Evolutionary conservation across 2,888 invertebrate genomes (phyloP).

Genomic region (Sacculina carcini): DNA sequence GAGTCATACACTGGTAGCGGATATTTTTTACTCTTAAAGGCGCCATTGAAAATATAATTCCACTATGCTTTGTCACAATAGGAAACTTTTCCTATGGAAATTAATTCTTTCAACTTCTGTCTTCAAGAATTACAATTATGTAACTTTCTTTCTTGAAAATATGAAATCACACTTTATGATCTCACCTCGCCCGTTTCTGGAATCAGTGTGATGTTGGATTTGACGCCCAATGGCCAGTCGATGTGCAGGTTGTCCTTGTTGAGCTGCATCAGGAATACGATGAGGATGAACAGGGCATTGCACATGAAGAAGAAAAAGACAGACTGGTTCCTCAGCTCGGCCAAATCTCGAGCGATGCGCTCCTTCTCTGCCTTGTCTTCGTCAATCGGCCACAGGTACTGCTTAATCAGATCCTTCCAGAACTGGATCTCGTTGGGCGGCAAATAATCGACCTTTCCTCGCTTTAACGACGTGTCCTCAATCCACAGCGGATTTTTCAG

Average conservation of each 20-base stretch:
- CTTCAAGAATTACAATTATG: no score
- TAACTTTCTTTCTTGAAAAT: no score
- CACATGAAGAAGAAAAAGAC: constrained; percentile 27
- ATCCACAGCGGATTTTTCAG: constrained; percentile 83
- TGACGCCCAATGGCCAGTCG: constrained; percentile 29
- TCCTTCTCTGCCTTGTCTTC: constrained; percentile 72
- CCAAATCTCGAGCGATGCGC: constrained; percentile 17
- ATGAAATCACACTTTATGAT: background rate
- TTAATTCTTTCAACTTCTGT: no score
- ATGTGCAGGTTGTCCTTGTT: constrained; percentile 24
- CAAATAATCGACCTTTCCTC: constrained; percentile 70
- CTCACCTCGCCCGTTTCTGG: constrained; percentile 13
- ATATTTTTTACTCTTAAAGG: no score
- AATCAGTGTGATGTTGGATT: constrained; percentile 16
- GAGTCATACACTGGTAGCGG: no score
- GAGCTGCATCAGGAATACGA: constrained; percentile 27
- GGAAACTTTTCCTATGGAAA: no score
- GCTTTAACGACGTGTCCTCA: constrained; percentile 59
- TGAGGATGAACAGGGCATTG: constrained; percentile 28
- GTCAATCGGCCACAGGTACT: constrained; percentile 79
- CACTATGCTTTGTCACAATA: no score
- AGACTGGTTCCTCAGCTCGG: constrained; percentile 23
- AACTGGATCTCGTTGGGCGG: constrained; percentile 59
- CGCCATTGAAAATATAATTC: no score
- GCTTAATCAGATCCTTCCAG: constrained; percentile 81